Base-by-base conservation (phyloP, 2,113 vertebrate species). In the Ammodytes dubius region DNA sequence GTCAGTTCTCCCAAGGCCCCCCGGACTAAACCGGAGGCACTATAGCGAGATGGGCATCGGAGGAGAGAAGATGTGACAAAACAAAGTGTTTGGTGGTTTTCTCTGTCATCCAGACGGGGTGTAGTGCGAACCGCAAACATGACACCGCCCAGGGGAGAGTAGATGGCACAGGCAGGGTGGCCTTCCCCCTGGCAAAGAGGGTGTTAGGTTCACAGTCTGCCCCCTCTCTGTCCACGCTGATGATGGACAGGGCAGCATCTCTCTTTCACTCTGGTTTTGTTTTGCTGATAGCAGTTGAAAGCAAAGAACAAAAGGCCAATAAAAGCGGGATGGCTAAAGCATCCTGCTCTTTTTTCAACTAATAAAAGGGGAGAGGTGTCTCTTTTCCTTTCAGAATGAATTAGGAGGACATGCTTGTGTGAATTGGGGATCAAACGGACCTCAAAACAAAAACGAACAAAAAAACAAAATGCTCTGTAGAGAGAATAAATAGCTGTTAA, bases 171-270 rank as follows among this genome's bases (percentile, higher is more conserved):
- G 63, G 76, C 64, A 12, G 77, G 63, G 79, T 85, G 89, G 79
- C 74, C 68, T 65, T 60, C 77, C 82, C 90, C 87, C 77, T 58
- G 72, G 82, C 76, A 87, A 69, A 79, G 13, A 77, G 50, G 79
- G 89, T 90, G 82, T 91, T 81, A 8, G 70, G 87, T 94, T 91
- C 76, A 88, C 86, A 80, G 73, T 43, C 53, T 64, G 71, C 72
- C 47, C 72, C 47, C 64, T 82, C 76, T 81, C 56, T 5, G 66
- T 45, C 3, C 79, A 42, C 5, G 8, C 19, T 12, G 91, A 75
- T 88, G 89, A 91, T 65, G 67, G 88, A 89, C 68, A 58, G 61
- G 3, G 9, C 39, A 70, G 77, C 70, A 9, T 89, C 87, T 90
- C 85, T 69, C 61, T 90, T 90, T 91, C 87, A 83, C 7, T 35